phyloP scores from a whole-genome alignment of 2,113 vertebrate genomes.

The Pygoscelis adeliae region DNA sequence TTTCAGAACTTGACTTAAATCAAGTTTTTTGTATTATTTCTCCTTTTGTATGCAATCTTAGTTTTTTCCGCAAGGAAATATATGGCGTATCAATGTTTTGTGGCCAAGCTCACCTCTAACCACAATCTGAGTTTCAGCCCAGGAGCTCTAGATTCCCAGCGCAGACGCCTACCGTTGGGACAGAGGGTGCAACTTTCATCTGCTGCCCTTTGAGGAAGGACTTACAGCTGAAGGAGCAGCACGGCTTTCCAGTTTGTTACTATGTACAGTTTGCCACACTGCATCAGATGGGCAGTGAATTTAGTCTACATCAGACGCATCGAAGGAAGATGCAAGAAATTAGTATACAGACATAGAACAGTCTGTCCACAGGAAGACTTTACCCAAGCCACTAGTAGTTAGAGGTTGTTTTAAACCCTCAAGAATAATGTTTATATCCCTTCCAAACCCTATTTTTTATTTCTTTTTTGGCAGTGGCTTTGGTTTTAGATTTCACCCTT shows the following conservation, averaged over 20 bases:
- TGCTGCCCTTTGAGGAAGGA: not conserved
- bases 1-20: not conserved
- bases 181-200: not conserved
- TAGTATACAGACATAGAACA: not conserved
- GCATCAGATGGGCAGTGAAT: not conserved
- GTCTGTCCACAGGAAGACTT: not conserved
- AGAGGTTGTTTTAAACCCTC: not conserved
- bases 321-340: not conserved
- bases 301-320: not conserved
- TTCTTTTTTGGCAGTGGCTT: not conserved
- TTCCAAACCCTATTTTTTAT: not conserved
- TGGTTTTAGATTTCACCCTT: not conserved
- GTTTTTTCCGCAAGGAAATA: not conserved
- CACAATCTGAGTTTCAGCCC: not conserved
- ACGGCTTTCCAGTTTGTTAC: not conserved
- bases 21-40: not conserved
- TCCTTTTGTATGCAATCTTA: not conserved
- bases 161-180: not conserved
- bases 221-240: not conserved
- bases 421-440: not conserved
- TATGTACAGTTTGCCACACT: not conserved
- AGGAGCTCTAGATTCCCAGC: not conserved
- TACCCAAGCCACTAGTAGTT: not conserved
- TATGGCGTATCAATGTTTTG: not conserved
- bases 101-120: not conserved